A percentile compares a stretch with the other conserved stretches of the same genome.
Conservation (phyloP, 2,797 vertebrate species). For the Onychomys arenicola region DNA sequence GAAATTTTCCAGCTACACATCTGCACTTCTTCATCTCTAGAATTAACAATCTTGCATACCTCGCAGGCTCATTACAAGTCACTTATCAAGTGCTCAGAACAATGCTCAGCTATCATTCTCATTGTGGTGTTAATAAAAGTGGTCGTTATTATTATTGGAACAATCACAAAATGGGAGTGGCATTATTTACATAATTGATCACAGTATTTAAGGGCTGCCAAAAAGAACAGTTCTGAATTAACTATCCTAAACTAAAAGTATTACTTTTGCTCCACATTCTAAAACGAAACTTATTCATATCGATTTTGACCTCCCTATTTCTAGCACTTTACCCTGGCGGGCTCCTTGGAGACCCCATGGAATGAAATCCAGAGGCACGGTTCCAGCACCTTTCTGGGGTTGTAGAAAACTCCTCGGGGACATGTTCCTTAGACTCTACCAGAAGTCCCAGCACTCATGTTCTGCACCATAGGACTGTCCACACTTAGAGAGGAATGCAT, state of each 20-base stretch:
- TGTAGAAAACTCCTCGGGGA: background rate
- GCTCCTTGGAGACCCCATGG: constrained; percentile 30
- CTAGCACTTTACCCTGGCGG: background rate
- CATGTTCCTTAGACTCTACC: background rate
- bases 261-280: background rate
- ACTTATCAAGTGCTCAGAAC: background rate
- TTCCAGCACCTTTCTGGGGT: background rate
- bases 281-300: constrained; percentile 50
- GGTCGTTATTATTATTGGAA: background rate
- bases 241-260: constrained; percentile 42
- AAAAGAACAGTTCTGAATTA: constrained; percentile 2
- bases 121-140: background rate
- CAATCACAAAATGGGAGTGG: constrained; percentile 33
- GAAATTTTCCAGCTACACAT: background rate
- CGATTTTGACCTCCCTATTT: background rate
- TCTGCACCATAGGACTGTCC: background rate
- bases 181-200: background rate
- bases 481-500: background rate
- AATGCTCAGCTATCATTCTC: background rate
- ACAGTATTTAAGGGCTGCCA: background rate
- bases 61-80: background rate
- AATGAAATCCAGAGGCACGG: constrained; percentile 30
- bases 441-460: background rate
- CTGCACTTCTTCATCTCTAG: background rate
- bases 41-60: background rate